Percentiles rank a stretch among this genome's conserved stretches.
phyloP scores from a whole-genome alignment of 2,113 vertebrate species.

The Gobio gobio region DNA sequence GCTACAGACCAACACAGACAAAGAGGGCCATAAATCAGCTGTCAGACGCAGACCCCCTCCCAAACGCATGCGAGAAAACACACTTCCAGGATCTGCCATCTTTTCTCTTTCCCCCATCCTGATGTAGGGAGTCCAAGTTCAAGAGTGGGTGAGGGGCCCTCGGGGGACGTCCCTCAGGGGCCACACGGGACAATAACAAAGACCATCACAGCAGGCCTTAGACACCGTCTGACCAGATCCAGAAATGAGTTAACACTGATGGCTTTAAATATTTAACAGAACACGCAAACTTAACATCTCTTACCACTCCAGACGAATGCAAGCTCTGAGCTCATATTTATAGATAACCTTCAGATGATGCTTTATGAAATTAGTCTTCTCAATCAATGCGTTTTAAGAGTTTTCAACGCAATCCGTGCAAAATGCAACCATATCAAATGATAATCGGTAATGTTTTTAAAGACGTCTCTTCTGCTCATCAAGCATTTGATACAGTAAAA shows the following conservation, averaged over 20 bases:
- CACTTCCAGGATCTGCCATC: not conserved
- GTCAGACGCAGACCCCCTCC: constrained; percentile 47
- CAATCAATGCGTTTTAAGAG: not conserved
- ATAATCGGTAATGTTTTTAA: too few relatives aligned
- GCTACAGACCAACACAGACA: constrained; percentile 56
- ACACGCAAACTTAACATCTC: not conserved
- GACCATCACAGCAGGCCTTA: not conserved
- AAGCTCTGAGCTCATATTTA: not conserved
- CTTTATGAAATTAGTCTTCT: constrained; percentile 24
- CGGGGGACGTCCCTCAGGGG: not conserved
- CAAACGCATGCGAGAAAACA: constrained; percentile 38
- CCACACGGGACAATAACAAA: not conserved
- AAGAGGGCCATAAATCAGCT: constrained; percentile 60
- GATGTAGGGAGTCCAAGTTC: constrained; percentile 49
- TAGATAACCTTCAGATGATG: not conserved
- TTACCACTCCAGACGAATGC: not conserved
- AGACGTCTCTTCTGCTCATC: not conserved
- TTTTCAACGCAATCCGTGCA: constrained; percentile 28
- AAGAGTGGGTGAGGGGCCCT: constrained; percentile 37
- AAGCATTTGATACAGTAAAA: not conserved
- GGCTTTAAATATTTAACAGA: constrained; percentile 15
- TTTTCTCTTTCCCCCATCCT: not conserved
- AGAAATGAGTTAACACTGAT: not conserved
- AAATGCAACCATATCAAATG: not conserved
- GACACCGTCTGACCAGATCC: not conserved